Percentiles rank a stretch among this genome's conserved stretches.
phyloP scores from a whole-genome alignment of 2,797 vertebrate species.

The Loris lydekkerianus region DNA sequence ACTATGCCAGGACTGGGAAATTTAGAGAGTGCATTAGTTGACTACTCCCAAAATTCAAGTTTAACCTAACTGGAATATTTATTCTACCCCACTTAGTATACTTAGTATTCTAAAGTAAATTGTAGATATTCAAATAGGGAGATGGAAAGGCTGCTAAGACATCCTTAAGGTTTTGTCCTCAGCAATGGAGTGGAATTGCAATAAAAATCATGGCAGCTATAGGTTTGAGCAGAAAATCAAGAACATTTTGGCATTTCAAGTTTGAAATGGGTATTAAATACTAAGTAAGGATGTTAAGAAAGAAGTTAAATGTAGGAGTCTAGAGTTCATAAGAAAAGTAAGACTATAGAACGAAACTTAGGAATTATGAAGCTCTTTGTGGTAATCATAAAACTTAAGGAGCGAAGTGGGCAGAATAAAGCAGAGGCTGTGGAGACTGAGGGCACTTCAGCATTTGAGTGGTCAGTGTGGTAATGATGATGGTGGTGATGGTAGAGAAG shows the following conservation, averaged over 20 bases:
- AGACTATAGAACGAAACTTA: not conserved
- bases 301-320: not conserved
- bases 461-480: not conserved
- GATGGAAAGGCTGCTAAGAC: not conserved
- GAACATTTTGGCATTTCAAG: not conserved
- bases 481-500: fast-evolving
- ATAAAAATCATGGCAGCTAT: not conserved
- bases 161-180: not conserved
- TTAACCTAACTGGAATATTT: not conserved
- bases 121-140: not conserved
- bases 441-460: not conserved
- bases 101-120: not conserved
- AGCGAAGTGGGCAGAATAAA: not conserved
- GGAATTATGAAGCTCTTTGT: not conserved
- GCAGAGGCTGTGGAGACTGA: not conserved
- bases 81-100: not conserved
- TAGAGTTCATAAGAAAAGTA: not conserved
- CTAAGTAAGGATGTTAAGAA: not conserved
- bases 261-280: not conserved
- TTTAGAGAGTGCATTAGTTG: not conserved
- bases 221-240: not conserved
- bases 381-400: not conserved
- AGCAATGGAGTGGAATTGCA: not conserved
- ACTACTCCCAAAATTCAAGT: not conserved
- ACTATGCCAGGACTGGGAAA: not conserved